Percentiles rank a stretch among this genome's conserved stretches.
Conservation (phyloP, 2,888 invertebrate species). For the Helobdella robusta region DNA sequence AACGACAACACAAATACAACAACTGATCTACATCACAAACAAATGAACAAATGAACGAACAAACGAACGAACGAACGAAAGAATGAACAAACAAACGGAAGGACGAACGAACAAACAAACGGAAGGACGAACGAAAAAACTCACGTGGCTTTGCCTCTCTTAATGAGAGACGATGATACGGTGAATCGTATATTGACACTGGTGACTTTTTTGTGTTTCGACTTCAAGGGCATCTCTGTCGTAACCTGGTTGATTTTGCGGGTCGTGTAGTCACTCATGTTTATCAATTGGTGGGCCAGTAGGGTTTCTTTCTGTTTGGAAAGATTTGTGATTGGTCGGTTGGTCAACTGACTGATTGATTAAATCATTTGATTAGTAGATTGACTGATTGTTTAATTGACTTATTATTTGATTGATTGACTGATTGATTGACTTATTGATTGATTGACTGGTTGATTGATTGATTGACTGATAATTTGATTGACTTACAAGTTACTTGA, state of each 20-base stretch:
- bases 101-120: not conserved
- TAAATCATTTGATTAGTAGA: too few species aligned
- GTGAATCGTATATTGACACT: slow-evolving; percentile 76
- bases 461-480: too few species aligned
- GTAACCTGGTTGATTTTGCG: slow-evolving; percentile 74
- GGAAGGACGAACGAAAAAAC: slow-evolving; percentile 48
- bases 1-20: not conserved
- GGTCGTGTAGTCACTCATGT: slow-evolving; percentile 80
- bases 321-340: not conserved
- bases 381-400: too few species aligned
- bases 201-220: slow-evolving; percentile 71
- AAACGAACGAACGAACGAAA: too few species aligned
- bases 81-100: too few species aligned
- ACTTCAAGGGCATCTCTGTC: slow-evolving; percentile 68
- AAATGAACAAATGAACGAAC: too few species aligned
- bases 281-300: slow-evolving; percentile 71
- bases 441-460: too few species aligned
- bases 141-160: slow-evolving; percentile 94
- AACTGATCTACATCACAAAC: too few species aligned
- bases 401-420: too few species aligned
- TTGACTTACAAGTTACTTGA: too few species aligned
- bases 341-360: too few species aligned
- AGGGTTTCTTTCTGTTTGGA: slow-evolving; percentile 48
- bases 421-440: too few species aligned
- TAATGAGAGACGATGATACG: slow-evolving; percentile 76